A percentile compares a stretch with the other conserved stretches of the same genome.
Conservation (phyloP, 1,140 invertebrate species). For the Triops cancriformis region DNA sequence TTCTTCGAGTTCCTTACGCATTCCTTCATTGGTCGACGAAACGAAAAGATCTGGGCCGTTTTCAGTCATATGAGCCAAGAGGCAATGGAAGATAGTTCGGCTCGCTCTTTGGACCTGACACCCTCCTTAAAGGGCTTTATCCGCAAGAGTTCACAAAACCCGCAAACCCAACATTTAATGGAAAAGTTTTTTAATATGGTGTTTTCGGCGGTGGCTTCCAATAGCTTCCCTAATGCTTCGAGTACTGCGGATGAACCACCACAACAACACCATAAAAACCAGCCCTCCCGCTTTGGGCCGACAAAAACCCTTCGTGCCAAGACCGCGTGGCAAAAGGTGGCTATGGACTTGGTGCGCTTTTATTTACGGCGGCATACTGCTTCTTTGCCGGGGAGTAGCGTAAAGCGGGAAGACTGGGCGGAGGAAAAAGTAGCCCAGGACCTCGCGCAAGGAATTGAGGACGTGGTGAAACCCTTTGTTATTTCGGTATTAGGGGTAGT, state of each 20-base stretch:
- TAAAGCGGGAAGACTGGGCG: not conserved
- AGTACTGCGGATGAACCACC: not conserved
- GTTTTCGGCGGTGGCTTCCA: not conserved
- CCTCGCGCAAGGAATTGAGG: slow-evolving; percentile 19
- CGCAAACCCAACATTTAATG: slow-evolving; percentile 14
- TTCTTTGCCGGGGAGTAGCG: slow-evolving; percentile 10
- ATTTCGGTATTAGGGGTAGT: slow-evolving; percentile 25
- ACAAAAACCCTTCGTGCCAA: slow-evolving; percentile 3
- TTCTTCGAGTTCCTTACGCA: not conserved
- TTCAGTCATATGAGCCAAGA: not conserved
- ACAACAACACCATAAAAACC: not conserved
- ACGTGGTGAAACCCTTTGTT: slow-evolving; percentile 17
- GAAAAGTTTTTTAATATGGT: slow-evolving; percentile 1
- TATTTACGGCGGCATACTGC: slow-evolving; percentile 20
- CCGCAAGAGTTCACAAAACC: not conserved
- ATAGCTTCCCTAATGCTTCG: not conserved
- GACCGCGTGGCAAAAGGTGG: slow-evolving; percentile 19
- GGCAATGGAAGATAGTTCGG: not conserved
- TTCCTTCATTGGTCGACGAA: not conserved
- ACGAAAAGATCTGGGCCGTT: not conserved
- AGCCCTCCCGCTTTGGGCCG: not conserved
- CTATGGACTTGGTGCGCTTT: slow-evolving; percentile 17
- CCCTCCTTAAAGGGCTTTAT: not conserved
- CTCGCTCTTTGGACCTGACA: not conserved
- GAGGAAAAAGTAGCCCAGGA: slow-evolving; percentile 8